phyloP scores from a whole-genome alignment of 92 coral and sea anemone species.

The Phenganax stokvisi region DNA sequence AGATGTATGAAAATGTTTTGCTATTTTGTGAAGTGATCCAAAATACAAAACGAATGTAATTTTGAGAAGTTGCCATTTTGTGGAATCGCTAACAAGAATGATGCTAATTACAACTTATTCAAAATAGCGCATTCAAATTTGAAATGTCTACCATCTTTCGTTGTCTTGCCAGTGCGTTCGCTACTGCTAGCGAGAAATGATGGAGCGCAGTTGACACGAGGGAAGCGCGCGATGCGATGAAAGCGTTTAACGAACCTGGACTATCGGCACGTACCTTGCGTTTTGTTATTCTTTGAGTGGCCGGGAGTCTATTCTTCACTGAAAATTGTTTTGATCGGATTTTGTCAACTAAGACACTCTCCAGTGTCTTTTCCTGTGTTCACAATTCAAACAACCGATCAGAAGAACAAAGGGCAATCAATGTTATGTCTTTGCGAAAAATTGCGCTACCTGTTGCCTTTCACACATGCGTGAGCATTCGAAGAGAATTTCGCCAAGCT shows the following conservation, averaged over 20 bases:
- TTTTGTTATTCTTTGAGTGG: conserved; percentile 26
- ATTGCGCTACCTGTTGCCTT: conserved; percentile 25
- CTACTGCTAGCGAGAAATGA: too few relatives aligned
- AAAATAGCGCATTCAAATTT: too few relatives aligned
- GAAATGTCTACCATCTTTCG: too few relatives aligned
- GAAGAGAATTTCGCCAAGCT: conserved; percentile 5
- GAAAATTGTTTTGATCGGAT: conserved; percentile 33
- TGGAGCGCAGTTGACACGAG: too few relatives aligned
- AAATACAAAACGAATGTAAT: too few relatives aligned
- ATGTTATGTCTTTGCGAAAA: conserved; percentile 31
- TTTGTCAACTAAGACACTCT: conserved; percentile 39
- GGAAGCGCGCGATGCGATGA: conserved; percentile 4
- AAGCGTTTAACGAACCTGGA: not conserved
- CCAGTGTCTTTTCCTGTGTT: conserved; percentile 30
- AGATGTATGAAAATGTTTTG: too few relatives aligned
- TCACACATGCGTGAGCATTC: conserved; percentile 8
- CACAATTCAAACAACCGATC: conserved; percentile 34
- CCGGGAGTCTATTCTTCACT: conserved; percentile 37
- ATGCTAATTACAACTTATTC: too few relatives aligned
- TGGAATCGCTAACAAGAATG: too few relatives aligned
- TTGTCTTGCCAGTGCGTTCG: too few relatives aligned
- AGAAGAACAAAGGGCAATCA: conserved; percentile 20
- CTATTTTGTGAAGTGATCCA: too few relatives aligned
- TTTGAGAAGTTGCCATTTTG: too few relatives aligned
- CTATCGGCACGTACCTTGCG: conserved; percentile 11